Percentiles rank a stretch among this genome's conserved stretches.
phyloP scores from a whole-genome alignment of 2,113 vertebrate species.

The Strix aluco region DNA sequence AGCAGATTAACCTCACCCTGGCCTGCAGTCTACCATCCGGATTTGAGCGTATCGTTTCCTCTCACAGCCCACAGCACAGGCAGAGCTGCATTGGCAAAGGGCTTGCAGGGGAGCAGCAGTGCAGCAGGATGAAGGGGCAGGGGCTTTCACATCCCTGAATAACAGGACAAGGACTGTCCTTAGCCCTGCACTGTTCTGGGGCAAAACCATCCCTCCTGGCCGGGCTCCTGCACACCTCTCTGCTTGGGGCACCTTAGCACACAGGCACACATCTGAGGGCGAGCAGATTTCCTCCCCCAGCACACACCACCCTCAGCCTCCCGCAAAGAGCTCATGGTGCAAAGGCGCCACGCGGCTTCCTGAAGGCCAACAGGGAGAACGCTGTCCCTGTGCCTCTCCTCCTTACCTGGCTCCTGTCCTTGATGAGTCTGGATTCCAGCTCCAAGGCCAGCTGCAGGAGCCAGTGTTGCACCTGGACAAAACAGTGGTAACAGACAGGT shows the following conservation, averaged over 20 bases:
- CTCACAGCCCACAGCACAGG: not conserved
- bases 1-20: not conserved
- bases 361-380: not conserved
- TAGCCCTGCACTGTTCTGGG: not conserved
- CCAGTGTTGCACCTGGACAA: conserved; percentile 90
- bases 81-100: not conserved
- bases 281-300: not conserved
- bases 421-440: conserved; percentile 89
- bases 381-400: not conserved
- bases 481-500: not conserved
- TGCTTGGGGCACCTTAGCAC: not conserved
- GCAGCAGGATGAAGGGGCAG: not conserved
- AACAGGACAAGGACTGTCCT: fast-evolving
- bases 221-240: not conserved
- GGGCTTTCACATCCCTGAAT: not conserved
- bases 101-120: not conserved
- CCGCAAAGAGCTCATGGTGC: not conserved
- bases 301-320: not conserved
- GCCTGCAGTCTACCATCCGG: not conserved
- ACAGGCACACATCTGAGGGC: not conserved
- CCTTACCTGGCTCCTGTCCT: conserved; percentile 89
- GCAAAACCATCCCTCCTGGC: not conserved
- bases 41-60: fast-evolving
- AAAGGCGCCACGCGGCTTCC: fast-evolving
- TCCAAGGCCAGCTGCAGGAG: conserved; percentile 91